Conservation (phyloP, 2,888 invertebrate genomes). For the Nymphalis polychloros region DNA sequence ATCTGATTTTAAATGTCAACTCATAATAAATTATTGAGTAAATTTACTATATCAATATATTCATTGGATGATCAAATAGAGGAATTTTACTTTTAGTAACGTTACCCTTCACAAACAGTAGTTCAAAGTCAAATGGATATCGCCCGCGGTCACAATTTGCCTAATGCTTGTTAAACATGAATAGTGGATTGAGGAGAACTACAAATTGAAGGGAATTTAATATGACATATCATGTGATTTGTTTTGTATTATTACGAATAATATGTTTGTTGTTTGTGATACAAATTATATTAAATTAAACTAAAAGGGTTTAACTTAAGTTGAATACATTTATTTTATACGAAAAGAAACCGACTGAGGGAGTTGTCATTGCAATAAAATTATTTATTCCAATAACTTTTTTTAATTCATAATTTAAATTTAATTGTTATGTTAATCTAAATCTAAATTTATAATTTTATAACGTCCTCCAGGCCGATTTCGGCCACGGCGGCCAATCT, state of each 20-base stretch:
- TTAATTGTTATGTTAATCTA: too few species aligned
- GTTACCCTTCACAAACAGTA: conserved; percentile 22
- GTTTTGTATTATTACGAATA: conserved; percentile 3
- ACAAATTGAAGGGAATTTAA: conserved; percentile 32
- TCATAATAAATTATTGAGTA: not conserved
- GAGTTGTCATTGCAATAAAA: too few species aligned
- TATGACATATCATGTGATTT: conserved; percentile 26
- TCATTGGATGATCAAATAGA: conserved; percentile 6
- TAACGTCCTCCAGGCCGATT: too few species aligned
- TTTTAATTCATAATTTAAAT: too few species aligned
- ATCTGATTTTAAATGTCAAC: not conserved
- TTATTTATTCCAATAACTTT: too few species aligned
- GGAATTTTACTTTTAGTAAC: not conserved
- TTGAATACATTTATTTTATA: too few species aligned
- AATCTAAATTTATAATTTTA: too few species aligned
- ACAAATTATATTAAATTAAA: not conserved
- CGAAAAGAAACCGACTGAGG: too few species aligned
- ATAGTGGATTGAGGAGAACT: conserved; percentile 16
- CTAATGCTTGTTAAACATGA: conserved; percentile 52
- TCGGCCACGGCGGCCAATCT: too few species aligned
- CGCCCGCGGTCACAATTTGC: conserved; percentile 53
- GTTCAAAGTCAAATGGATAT: conserved; percentile 44
- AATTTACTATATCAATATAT: too few species aligned
- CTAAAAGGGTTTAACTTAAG: too few species aligned
- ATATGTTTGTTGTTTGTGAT: not conserved